These are phyloP conservation scores for Cnemophilus loriae DNA, from an alignment of 2,113 vertebrate species.

Conservation along the genomic window DNA sequence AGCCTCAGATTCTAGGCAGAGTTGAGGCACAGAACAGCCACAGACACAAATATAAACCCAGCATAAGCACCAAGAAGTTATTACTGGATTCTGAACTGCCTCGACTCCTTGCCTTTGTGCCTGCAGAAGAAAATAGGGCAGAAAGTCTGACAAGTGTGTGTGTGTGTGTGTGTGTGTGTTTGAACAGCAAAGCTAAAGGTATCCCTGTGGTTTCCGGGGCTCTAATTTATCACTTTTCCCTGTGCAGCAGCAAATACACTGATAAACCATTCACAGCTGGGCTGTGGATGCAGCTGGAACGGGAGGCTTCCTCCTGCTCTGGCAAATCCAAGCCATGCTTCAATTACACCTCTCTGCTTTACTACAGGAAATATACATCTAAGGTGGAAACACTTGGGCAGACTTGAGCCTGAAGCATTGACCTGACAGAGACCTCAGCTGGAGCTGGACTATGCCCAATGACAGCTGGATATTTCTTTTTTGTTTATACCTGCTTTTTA, in stretches of 20 bases:
- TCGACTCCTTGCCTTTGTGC: background rate
- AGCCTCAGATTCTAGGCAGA: background rate
- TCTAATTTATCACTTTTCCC: background rate
- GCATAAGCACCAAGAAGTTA: background rate
- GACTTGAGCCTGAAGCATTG: background rate
- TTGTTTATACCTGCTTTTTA: background rate
- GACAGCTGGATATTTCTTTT: slow-evolving; percentile 13
- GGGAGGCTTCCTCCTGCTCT: background rate
- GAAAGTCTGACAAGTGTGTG: background rate
- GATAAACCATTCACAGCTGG: background rate
- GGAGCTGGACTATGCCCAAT: background rate
- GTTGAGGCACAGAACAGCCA: background rate
- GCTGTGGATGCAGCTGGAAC: background rate
- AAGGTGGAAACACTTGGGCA: background rate
- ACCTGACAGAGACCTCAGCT: background rate
- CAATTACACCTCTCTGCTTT: background rate
- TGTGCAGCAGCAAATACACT: accelerated
- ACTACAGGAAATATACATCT: background rate
- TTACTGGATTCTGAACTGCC: background rate
- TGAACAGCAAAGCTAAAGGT: background rate
- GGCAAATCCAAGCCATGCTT: background rate
- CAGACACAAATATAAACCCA: background rate
- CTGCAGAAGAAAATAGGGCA: background rate
- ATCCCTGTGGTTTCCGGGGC: background rate
- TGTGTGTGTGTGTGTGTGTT: background rate